These are phyloP conservation scores for Calameuta pallipes DNA, from an alignment of 2,888 invertebrate species.

Conservation along the genomic window DNA sequence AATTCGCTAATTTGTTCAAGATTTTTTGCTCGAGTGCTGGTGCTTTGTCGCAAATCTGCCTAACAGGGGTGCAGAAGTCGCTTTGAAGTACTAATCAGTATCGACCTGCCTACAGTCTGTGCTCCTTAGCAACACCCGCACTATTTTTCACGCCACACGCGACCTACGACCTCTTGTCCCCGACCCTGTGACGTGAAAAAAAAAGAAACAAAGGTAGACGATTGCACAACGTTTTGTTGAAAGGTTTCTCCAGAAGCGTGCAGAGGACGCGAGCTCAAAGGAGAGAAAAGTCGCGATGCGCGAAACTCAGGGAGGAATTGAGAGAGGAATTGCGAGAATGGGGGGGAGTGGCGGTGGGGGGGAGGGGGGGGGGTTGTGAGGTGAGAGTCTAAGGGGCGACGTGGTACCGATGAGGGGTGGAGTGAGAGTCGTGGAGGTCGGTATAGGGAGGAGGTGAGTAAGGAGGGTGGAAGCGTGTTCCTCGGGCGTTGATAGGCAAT, in stretches of 20 bases:
- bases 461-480: constrained; percentile 41
- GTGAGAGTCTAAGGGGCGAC: constrained; percentile 27
- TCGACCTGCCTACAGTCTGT: constrained; percentile 46
- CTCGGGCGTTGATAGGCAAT: constrained; percentile 64
- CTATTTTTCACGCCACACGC: constrained; percentile 9
- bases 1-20: constrained; percentile 61
- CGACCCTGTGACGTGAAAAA: background rate
- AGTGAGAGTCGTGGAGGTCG: constrained; percentile 23
- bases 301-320: background rate
- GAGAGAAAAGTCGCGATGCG: constrained; percentile 7
- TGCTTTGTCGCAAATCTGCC: constrained; percentile 36
- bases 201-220: constrained; percentile 36
- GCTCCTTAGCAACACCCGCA: constrained; percentile 25
- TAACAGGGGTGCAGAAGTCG: constrained; percentile 27
- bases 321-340: constrained; percentile 21
- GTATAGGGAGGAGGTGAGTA: constrained; percentile 25
- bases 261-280: background rate
- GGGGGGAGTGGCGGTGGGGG: constrained; percentile 13
- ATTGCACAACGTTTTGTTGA: constrained; percentile 46
- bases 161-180: constrained; percentile 21
- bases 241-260: constrained; percentile 29
- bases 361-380: constrained; percentile 21
- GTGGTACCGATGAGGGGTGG: constrained; percentile 25
- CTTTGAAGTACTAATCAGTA: constrained; percentile 62
- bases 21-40: constrained; percentile 51